These are phyloP conservation scores for Dendrophyllia cribrosa DNA, from an alignment of 64 coral and sea anemone species.

Conservation along the genomic window DNA sequence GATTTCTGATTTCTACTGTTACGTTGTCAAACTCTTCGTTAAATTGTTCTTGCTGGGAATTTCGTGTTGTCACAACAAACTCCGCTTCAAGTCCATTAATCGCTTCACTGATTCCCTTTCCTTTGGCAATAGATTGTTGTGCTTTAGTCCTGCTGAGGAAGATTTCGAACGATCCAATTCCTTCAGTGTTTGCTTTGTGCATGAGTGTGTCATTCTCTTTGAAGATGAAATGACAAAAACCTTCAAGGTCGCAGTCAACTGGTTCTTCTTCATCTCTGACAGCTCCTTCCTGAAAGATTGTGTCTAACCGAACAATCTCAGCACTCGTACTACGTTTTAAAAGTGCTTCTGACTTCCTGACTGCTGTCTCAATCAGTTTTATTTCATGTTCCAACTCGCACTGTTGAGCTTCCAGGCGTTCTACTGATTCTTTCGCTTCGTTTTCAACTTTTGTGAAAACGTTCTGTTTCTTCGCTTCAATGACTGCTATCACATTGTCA, in stretches of 20 bases:
- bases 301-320: not conserved
- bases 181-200: not conserved
- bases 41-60: slow-evolving; percentile 11
- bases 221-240: not conserved
- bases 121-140: slow-evolving; percentile 27
- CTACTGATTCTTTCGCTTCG: not conserved
- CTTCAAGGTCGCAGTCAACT: not conserved
- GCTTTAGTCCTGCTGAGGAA: not conserved
- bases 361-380: not conserved
- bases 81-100: slow-evolving; percentile 52
- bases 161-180: not conserved
- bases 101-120: slow-evolving; percentile 45
- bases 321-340: not conserved
- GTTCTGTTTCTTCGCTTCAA: slow-evolving; percentile 5
- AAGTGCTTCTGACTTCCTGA: not conserved
- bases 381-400: not conserved
- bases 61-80: slow-evolving; percentile 24
- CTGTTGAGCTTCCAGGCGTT: not conserved
- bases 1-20: slow-evolving; percentile 29
- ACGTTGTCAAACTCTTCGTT: slow-evolving; percentile 27
- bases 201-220: not conserved
- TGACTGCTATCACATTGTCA: not conserved
- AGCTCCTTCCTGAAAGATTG: not conserved
- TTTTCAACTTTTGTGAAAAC: not conserved
- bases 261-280: not conserved